Conservation (phyloP, 2,888 invertebrate genomes). For the Serrognathus titanus region DNA sequence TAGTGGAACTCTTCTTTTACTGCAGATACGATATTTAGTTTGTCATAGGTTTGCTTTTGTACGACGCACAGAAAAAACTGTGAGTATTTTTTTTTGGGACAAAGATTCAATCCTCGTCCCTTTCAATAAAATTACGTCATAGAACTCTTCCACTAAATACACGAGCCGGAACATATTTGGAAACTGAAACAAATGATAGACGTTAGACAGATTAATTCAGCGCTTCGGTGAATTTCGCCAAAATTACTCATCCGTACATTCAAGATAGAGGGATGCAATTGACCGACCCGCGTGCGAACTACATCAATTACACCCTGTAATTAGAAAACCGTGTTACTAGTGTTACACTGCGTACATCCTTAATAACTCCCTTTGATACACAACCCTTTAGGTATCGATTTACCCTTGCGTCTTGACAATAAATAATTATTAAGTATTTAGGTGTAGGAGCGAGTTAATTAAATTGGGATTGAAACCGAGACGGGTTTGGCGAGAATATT, state of each 20-base stretch:
- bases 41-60: too few relatives aligned
- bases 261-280: slow-evolving; percentile 22
- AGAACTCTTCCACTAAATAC: too few relatives aligned
- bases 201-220: slow-evolving; percentile 29
- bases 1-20: too few relatives aligned
- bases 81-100: too few relatives aligned
- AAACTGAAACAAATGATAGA: slow-evolving; percentile 23
- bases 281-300: slow-evolving; percentile 22
- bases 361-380: slow-evolving; percentile 19
- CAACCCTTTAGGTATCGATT: slow-evolving; percentile 14
- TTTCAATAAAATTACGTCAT: too few relatives aligned
- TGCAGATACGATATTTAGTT: too few relatives aligned
- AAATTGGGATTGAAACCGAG: too few relatives aligned
- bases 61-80: too few relatives aligned
- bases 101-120: too few relatives aligned
- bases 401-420: not conserved
- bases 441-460: too few relatives aligned
- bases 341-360: slow-evolving; percentile 14
- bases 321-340: slow-evolving; percentile 23
- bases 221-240: slow-evolving; percentile 22
- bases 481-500: too few relatives aligned
- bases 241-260: slow-evolving; percentile 19
- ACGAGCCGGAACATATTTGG: not conserved
- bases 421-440: too few relatives aligned
- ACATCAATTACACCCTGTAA: slow-evolving; percentile 28